Evolutionary conservation across 1,140 invertebrate genomes (phyloP).

Genomic region (Antheraea pernyi): DNA sequence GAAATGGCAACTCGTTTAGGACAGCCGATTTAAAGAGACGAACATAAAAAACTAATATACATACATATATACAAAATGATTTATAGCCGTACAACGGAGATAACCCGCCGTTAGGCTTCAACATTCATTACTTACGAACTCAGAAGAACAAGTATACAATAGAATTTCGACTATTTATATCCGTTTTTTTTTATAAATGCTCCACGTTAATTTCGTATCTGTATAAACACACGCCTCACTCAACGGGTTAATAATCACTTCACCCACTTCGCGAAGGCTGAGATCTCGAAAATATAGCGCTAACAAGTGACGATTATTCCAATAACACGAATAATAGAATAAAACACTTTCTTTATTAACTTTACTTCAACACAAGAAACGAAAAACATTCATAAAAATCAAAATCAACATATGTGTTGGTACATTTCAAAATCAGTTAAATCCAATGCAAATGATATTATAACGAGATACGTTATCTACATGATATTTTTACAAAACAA

Average conservation of each 20-base stretch:
- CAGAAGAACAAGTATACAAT: conserved; percentile 38
- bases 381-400: too few relatives aligned
- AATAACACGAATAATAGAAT: too few relatives aligned
- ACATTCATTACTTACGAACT: too few relatives aligned
- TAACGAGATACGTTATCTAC: too few relatives aligned
- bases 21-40: conserved; percentile 27
- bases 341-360: too few relatives aligned
- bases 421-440: too few relatives aligned
- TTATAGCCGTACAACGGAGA: conserved; percentile 56
- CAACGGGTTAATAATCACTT: conserved; percentile 67
- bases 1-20: conserved; percentile 62
- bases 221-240: conserved; percentile 56
- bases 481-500: too few relatives aligned
- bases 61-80: conserved; percentile 45
- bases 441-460: too few relatives aligned
- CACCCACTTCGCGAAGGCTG: conserved; percentile 15
- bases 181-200: conserved; percentile 59
- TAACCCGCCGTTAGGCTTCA: conserved; percentile 26
- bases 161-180: conserved; percentile 34
- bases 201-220: conserved; percentile 35
- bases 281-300: too few relatives aligned
- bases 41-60: conserved; percentile 39
- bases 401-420: too few relatives aligned
- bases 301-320: too few relatives aligned
- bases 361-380: too few relatives aligned